A percentile compares a stretch with the other conserved stretches of the same genome.
Conservation (phyloP, 2,888 invertebrate genomes). For the Agonopterix subpropinquella region DNA sequence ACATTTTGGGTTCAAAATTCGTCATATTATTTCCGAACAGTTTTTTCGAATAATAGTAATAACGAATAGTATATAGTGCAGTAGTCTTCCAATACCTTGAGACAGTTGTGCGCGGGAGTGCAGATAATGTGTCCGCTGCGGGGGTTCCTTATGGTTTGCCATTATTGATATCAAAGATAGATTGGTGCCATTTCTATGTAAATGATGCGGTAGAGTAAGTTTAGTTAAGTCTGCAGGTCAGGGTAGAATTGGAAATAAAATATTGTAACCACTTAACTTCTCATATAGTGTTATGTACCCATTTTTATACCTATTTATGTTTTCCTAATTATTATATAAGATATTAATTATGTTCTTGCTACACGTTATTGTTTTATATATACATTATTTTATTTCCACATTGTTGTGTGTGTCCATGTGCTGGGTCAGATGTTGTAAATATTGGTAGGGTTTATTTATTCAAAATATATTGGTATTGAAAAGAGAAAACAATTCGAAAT, state of each 20-base stretch:
- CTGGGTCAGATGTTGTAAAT: constrained; percentile 69
- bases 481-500: constrained; percentile 43
- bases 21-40: constrained; percentile 38
- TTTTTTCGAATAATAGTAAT: constrained; percentile 58
- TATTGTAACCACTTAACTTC: constrained; percentile 57
- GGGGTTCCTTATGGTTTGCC: constrained; percentile 74
- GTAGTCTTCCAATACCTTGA: constrained; percentile 74
- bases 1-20: constrained; percentile 33
- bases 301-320: constrained; percentile 46
- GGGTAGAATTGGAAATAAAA: constrained; percentile 71
- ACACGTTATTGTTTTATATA: constrained; percentile 41
- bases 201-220: constrained; percentile 71
- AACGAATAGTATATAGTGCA: constrained; percentile 65
- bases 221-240: constrained; percentile 73
- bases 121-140: constrained; percentile 54
- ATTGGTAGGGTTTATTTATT: constrained; percentile 70
- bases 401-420: constrained; percentile 71
- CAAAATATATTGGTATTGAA: constrained; percentile 43
- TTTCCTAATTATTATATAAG: constrained; percentile 28
- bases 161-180: constrained; percentile 76
- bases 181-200: constrained; percentile 75
- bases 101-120: constrained; percentile 47
- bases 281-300: constrained; percentile 44
- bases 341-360: constrained; percentile 32
- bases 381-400: constrained; percentile 65